phyloP scores from a whole-genome alignment of 2,888 invertebrate species.

The Leptothorax acervorum region DNA sequence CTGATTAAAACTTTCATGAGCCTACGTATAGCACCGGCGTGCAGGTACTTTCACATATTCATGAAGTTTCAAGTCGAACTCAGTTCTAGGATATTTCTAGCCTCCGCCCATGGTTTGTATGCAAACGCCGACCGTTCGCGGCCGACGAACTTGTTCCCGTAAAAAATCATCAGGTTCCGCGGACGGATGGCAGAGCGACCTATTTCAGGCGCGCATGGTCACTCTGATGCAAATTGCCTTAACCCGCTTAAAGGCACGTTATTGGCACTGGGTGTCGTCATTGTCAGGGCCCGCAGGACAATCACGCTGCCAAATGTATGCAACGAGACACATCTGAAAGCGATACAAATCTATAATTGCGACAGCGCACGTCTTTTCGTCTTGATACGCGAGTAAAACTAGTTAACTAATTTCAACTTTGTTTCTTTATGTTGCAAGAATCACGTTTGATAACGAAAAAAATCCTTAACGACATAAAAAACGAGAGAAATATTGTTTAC shows the following conservation, averaged over 20 bases:
- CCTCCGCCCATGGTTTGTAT: conserved; percentile 51
- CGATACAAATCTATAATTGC: background rate
- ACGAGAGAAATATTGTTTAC: background rate
- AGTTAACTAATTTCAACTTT: background rate
- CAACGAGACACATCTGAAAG: background rate
- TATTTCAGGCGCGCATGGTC: conserved; percentile 39
- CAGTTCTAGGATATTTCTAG: conserved; percentile 35
- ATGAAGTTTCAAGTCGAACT: conserved; percentile 48
- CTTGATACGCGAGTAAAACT: background rate
- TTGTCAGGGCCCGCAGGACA: conserved; percentile 9
- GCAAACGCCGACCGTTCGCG: conserved; percentile 41
- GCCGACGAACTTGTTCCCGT: conserved; percentile 38
- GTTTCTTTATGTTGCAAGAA: background rate
- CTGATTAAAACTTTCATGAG: conserved; percentile 54
- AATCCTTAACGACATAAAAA: background rate
- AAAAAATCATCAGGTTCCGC: conserved; percentile 40
- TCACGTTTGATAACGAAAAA: background rate
- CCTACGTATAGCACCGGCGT: conserved; percentile 14
- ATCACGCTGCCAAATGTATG: conserved; percentile 18
- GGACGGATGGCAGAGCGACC: conserved; percentile 33
- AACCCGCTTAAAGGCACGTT: conserved; percentile 53
- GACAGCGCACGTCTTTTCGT: background rate
- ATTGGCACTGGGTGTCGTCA: conserved; percentile 43
- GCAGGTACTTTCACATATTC: conserved; percentile 55
- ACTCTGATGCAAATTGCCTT: conserved; percentile 45